phyloP scores from a whole-genome alignment of 2,113 vertebrate genomes.

The Microcebus lehilahytsara region DNA sequence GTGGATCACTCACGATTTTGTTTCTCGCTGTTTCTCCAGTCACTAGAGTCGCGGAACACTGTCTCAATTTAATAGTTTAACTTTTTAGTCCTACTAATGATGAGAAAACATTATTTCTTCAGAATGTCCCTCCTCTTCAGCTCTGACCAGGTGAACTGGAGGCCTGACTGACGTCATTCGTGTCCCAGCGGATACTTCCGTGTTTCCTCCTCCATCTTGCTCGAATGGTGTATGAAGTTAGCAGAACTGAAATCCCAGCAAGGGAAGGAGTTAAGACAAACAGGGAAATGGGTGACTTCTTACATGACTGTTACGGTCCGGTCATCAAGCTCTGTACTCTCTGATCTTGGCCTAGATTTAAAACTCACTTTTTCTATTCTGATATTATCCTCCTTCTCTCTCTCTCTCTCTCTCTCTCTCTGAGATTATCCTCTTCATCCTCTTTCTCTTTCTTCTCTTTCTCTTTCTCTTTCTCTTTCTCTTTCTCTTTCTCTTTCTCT shows the following conservation, averaged over 20 bases:
- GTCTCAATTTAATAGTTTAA: neutral
- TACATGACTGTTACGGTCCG: neutral
- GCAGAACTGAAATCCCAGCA: neutral
- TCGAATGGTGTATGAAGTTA: neutral
- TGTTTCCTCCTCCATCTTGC: fast-evolving
- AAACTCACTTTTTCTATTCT: neutral
- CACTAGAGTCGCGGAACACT: neutral
- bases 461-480: no score
- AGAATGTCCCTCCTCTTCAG: neutral
- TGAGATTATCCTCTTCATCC: no score
- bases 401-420: no score
- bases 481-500: no score
- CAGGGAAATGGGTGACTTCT: neutral
- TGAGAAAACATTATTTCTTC: neutral
- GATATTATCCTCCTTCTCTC: neutral
- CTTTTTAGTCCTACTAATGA: neutral
- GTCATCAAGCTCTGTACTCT: neutral
- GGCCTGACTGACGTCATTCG: no score
- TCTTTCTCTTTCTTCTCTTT: no score
- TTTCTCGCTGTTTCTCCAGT: neutral
- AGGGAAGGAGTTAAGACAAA: neutral
- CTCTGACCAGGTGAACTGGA: neutral
- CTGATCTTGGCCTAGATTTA: neutral
- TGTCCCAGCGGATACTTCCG: fast-evolving
- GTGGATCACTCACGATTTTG: neutral